Evolutionary conservation across 2,888 invertebrate species (phyloP).

Genomic region (Notodonta ziczac): DNA sequence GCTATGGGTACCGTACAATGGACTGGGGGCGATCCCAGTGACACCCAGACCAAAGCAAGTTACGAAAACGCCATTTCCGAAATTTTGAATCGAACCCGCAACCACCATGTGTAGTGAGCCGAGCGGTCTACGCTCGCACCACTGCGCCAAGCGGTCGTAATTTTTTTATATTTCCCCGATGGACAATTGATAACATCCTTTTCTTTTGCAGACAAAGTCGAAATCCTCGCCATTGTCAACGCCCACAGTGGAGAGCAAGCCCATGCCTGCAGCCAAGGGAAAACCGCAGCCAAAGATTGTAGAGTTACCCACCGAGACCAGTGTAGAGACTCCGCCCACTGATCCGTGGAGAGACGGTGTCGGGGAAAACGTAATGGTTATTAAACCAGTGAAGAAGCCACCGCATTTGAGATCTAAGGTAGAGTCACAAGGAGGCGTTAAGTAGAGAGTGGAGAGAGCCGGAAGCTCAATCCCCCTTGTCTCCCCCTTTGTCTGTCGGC

Average conservation of each 20-base stretch:
- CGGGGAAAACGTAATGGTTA: conserved; percentile 66
- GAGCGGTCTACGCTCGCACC: no score
- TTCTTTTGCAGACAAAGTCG: conserved; percentile 64
- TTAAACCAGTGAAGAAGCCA: conserved; percentile 84
- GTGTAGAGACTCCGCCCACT: conserved; percentile 31
- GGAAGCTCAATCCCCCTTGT: no score
- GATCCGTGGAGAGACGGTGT: conserved; percentile 70
- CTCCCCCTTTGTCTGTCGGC: no score
- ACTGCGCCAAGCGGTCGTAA: no score
- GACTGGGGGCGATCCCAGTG: no score
- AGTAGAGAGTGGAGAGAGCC: no score
- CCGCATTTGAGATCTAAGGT: conserved; percentile 88
- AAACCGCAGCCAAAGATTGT: conserved; percentile 54
- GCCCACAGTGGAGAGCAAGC: conserved; percentile 54
- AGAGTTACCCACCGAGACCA: conserved; percentile 45
- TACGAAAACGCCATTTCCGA: no score
- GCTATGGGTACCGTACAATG: no score
- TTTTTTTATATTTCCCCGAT: no score
- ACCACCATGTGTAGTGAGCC: no score
- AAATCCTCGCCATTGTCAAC: conserved; percentile 72
- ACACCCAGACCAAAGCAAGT: no score
- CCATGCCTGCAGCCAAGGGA: conserved; percentile 18
- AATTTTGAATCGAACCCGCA: no score
- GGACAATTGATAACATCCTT: neutral
- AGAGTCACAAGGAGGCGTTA: neutral